phyloP scores from a whole-genome alignment of 2,888 invertebrate species.

The Lasius platythorax region DNA sequence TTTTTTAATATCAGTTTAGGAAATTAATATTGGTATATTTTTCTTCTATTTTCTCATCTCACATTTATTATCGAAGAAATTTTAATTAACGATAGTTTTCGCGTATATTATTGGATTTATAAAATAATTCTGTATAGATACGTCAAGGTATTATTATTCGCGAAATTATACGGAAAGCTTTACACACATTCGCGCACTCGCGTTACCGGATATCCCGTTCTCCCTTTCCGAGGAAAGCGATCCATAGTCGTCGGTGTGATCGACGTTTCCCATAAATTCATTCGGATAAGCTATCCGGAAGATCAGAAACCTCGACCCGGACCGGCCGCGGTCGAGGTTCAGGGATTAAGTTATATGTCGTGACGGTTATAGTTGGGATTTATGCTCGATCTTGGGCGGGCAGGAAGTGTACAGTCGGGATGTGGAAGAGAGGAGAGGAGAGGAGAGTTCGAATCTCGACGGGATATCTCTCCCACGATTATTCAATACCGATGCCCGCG shows the following conservation, averaged over 20 bases:
- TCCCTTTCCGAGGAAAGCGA: slow-evolving; percentile 5
- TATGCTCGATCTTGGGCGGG: slow-evolving; percentile 63
- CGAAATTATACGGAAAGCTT: background rate
- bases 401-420: slow-evolving; percentile 50
- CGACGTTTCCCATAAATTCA: slow-evolving; percentile 47
- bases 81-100: background rate
- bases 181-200: slow-evolving; percentile 6
- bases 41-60: background rate
- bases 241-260: slow-evolving; percentile 30
- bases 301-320: slow-evolving; percentile 45
- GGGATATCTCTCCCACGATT: slow-evolving; percentile 59
- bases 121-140: background rate
- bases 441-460: slow-evolving; percentile 30
- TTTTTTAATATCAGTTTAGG: background rate
- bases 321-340: slow-evolving; percentile 33
- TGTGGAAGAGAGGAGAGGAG: background rate
- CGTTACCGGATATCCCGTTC: slow-evolving; percentile 24
- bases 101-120: background rate
- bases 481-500: slow-evolving; percentile 43
- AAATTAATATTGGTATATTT: background rate
- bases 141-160: background rate
- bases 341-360: slow-evolving; percentile 66
- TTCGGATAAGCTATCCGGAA: slow-evolving; percentile 42
- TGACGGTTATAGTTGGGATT: slow-evolving; percentile 65
- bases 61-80: background rate